Base-by-base conservation (phyloP, 2,113 vertebrate species). In the Alligator mississippiensis region DNA sequence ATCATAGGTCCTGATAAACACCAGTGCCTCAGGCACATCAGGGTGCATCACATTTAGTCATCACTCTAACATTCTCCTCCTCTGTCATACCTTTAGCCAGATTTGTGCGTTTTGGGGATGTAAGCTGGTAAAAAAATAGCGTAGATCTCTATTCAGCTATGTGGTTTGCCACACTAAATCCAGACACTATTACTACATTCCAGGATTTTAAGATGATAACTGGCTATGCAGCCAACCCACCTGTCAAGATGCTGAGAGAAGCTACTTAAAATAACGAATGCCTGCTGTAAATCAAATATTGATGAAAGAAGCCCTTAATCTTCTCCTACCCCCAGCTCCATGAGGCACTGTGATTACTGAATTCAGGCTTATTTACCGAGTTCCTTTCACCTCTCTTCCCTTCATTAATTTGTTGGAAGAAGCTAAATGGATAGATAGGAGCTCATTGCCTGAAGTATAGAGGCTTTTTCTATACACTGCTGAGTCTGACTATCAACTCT, bases 211-310 rank as follows among this genome's bases (percentile, higher is more conserved):
- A 80, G 62, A 4, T 75, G 85, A 24, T 75, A 70, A 72, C 82
- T 92, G 90, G 47, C 84, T 93, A 64, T 5, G 28, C 84, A 90
- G 80, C 88, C 92, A 96, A 88, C 80, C 61, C 88, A 90, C 82
- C 87, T 92, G 93, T 93, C 96, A 96, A 89, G 93, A 54, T n/a
- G 47, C 15, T 18, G 66, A 66, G 86, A 77, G 58, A 89, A 88
- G 88, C 93, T 34, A 85, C 93, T 93, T 90, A 84, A 96, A 95
- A 94, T 94, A 58, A 94, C 92, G 77, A 92, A 94, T 72, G 70
- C 70, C 82, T 80, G 28, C 28, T 62, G 79, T 90, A 95, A 96
- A 96, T 95, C 92, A 96, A 91, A 89, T 92, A 94, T 78, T 89
- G 80, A 90, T 90, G 94, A 92, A 92, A 95, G 28, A 24, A 89